These are phyloP conservation scores for Acrobasis consociella DNA, from an alignment of 2,888 invertebrate genomes.

Conservation along the genomic window DNA sequence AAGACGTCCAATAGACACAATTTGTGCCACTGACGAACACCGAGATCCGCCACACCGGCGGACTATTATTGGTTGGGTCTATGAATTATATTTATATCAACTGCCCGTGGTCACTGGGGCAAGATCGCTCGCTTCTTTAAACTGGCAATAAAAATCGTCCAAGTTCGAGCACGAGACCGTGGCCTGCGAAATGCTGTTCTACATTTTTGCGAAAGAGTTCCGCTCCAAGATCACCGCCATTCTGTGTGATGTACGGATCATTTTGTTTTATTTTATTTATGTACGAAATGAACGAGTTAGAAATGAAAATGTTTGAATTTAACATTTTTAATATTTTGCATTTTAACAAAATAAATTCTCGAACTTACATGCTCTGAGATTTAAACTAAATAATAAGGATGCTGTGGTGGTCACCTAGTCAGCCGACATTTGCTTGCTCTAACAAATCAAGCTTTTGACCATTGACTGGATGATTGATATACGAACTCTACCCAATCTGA, in stretches of 20 bases:
- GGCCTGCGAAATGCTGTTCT: conserved; percentile 55
- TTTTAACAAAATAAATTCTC: too few species aligned
- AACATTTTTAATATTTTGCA: background rate
- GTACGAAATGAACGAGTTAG: background rate
- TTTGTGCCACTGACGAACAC: background rate
- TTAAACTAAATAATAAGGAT: too few species aligned
- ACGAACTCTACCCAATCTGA: too few species aligned
- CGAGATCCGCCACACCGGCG: conserved; percentile 46
- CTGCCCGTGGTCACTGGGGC: conserved; percentile 72
- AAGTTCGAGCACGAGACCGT: conserved; percentile 73
- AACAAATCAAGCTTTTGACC: too few species aligned
- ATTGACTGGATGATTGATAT: too few species aligned
- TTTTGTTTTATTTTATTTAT: conserved; percentile 15
- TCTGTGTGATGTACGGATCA: conserved; percentile 7
- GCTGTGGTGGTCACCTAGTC: too few species aligned
- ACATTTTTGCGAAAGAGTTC: conserved; percentile 42
- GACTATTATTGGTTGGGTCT: conserved; percentile 59
- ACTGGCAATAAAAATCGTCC: conserved; percentile 74
- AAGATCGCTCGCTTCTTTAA: conserved; percentile 76
- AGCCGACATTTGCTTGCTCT: too few species aligned
- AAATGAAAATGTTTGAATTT: too few species aligned
- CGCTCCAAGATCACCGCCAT: conserved; percentile 16
- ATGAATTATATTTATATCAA: conserved; percentile 72
- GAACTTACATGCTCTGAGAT: too few species aligned
- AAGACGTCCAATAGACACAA: background rate